Conservation (phyloP, 1,140 invertebrate genomes). For the Nasonia longicornis region DNA sequence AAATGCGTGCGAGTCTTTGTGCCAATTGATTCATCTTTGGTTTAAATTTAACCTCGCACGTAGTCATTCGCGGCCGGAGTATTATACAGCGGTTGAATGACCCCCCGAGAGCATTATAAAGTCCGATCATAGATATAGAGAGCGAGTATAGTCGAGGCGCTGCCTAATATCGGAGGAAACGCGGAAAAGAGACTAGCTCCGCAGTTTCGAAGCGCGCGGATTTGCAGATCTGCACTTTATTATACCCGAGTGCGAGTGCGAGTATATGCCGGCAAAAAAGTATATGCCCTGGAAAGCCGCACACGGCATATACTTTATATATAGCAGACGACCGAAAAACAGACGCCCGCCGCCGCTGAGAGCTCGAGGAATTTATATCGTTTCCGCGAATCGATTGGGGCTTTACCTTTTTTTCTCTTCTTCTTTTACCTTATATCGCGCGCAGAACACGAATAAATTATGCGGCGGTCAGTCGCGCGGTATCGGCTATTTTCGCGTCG, state of each 20-base stretch:
- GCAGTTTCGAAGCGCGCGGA: not conserved
- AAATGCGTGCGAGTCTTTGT: conserved; percentile 17
- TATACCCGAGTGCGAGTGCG: not conserved
- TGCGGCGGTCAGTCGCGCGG: not conserved
- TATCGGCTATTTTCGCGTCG: too few species aligned
- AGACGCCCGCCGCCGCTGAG: too few species aligned
- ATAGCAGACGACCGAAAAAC: too few species aligned
- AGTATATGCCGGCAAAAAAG: too few species aligned
- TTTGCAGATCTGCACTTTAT: conserved; percentile 16
- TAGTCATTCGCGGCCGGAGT: not conserved
- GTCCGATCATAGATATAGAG: not conserved
- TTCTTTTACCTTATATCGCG: too few species aligned
- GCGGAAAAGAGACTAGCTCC: not conserved
- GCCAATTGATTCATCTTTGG: conserved; percentile 1
- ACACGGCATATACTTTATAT: too few species aligned
- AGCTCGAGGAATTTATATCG: too few species aligned
- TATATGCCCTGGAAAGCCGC: too few species aligned
- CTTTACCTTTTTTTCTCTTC: too few species aligned
- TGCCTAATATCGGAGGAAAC: not conserved
- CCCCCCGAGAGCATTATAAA: not conserved
- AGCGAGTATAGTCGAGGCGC: not conserved
- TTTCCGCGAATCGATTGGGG: too few species aligned
- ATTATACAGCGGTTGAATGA: not conserved
- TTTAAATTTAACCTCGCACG: conserved; percentile 4
- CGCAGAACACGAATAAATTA: not conserved